phyloP scores from a whole-genome alignment of 2,113 vertebrate genomes.

The Pteronura brasiliensis region DNA sequence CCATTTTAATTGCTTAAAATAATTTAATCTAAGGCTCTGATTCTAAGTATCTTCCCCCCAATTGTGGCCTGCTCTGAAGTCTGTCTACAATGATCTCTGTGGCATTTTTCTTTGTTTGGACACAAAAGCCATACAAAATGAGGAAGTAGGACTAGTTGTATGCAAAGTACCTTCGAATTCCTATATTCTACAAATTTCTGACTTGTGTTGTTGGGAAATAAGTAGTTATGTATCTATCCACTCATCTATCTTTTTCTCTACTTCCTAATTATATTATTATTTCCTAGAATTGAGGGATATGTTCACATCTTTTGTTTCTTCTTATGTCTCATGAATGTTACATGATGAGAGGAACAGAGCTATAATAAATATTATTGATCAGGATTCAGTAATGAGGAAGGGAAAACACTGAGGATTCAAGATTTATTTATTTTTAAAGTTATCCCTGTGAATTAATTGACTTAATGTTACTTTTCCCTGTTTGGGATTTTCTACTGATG shows the following conservation, averaged over 20 bases:
- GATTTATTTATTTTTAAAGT: not conserved
- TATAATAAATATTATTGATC: not conserved
- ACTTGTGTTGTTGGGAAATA: not conserved
- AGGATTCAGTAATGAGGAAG: not conserved
- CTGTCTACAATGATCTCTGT: not conserved
- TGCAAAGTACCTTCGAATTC: not conserved
- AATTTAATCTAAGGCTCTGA: not conserved
- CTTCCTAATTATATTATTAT: not conserved
- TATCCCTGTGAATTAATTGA: not conserved
- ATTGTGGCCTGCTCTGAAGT: not conserved
- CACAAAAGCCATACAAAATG: not conserved
- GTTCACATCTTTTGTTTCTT: not conserved
- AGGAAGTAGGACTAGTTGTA: not conserved
- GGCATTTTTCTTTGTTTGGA: not conserved
- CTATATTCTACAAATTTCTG: not conserved
- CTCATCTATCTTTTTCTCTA: not conserved
- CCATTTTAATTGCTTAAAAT: not conserved
- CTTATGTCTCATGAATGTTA: not conserved
- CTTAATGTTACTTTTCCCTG: not conserved
- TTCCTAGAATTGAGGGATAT: not conserved
- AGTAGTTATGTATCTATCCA: not conserved
- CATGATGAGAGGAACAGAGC: not conserved
- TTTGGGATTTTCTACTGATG: constrained; percentile 16
- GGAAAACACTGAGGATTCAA: not conserved
- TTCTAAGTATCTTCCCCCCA: not conserved